These are phyloP conservation scores for Aspidapion aeneum DNA, from an alignment of 2,888 invertebrate species.

Conservation along the genomic window DNA sequence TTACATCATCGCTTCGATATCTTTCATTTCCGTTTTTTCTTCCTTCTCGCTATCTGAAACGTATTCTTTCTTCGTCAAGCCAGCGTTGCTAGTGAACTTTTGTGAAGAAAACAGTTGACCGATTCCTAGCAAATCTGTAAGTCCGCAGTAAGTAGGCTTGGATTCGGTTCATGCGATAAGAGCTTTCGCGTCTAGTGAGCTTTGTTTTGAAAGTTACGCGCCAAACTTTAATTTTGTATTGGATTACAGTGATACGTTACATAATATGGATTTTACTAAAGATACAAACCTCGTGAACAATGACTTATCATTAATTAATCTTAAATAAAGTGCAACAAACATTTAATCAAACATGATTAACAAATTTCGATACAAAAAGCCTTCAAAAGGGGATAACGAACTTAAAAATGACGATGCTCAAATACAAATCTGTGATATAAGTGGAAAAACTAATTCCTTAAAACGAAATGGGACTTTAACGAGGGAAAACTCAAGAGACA, in stretches of 20 bases:
- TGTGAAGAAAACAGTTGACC: neutral
- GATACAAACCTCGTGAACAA: too few species aligned
- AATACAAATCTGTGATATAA: neutral
- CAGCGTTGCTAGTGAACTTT: neutral
- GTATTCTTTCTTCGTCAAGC: neutral
- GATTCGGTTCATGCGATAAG: too few species aligned
- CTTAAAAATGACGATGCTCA: constrained; percentile 15
- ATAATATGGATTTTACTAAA: too few species aligned
- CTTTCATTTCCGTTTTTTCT: neutral
- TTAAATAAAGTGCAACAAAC: too few species aligned
- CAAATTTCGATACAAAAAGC: constrained; percentile 46
- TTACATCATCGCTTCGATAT: neutral
- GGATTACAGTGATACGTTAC: too few species aligned
- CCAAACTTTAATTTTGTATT: too few species aligned
- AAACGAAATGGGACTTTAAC: neutral
- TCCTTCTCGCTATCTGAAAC: neutral
- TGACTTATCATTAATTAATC: too few species aligned
- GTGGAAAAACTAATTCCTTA: neutral
- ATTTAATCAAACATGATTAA: constrained; percentile 43
- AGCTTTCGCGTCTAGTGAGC: too few species aligned
- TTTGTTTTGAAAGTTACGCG: too few species aligned
- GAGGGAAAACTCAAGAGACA: constrained; percentile 4
- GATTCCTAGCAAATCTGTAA: neutral
- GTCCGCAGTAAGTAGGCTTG: neutral
- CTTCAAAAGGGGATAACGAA: constrained; percentile 25